Evolutionary conservation across 2,888 invertebrate species (phyloP), one percentile per base, ranked within the genome.

Genomic region (Eudasyphora cyanicolor): DNA sequence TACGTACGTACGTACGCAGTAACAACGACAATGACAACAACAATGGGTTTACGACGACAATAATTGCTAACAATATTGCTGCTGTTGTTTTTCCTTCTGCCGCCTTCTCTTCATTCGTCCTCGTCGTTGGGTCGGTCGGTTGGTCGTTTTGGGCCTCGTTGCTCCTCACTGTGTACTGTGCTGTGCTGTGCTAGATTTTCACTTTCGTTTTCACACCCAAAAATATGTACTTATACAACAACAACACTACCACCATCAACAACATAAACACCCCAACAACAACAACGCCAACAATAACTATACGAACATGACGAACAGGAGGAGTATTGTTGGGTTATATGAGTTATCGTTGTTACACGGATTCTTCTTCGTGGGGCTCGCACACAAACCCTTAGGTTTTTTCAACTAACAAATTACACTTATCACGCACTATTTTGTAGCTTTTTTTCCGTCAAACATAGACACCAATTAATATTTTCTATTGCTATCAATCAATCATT

Each of bases 131-230:
- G 51, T 21, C 35, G 57, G 64, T 32, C 21, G 17, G 12, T 54
- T 57, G 38, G 42, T 38, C 45, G 35, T 32, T 24, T n/a, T 85
- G 87, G 86, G 85, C 73, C 69, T 84, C 84, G 86, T 86, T 78
- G 62, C 86, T 82, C 81, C n/a, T n/a, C n/a, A n/a, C n/a, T n/a
- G n/a, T n/a, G n/a, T n/a, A n/a, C n/a, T n/a, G n/a, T 78, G 75
- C 77, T 79, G 76, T 78, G 84, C 57, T 85, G 86, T 86, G 88
- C 89, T 89, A 87, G 89, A 89, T 90, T 90, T 90, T 90, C 90
- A 90, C 90, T 90, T 90, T 90, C 90, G 89, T 88, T 90, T 90
- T 90, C 90, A 90, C 89, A 90, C 90, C 89, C 89, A 89, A 89
- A 89, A 88, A 88, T 85, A 76, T 81, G 84, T 84, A 81, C 78